These are phyloP conservation scores for Cephalophus harveyi DNA, from an alignment of 2,113 vertebrate species.

Conservation along the genomic window DNA sequence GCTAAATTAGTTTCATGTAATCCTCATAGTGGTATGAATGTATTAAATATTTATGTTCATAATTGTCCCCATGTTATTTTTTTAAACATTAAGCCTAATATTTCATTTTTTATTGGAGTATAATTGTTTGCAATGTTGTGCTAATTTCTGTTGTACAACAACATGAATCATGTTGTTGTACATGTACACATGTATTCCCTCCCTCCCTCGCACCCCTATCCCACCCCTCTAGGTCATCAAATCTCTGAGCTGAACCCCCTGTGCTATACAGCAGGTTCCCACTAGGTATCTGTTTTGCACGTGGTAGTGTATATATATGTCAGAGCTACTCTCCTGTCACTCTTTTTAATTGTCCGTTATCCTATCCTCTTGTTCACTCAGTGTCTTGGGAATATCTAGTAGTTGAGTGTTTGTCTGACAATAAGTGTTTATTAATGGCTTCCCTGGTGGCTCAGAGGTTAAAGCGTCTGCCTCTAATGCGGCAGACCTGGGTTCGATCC, in stretches of 20 bases:
- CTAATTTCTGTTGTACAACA: not conserved
- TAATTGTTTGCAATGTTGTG: not conserved
- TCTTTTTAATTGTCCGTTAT: not conserved
- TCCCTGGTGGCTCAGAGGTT: too few species aligned
- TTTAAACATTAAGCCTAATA: not conserved
- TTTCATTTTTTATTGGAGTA: not conserved
- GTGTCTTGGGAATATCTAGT: not conserved
- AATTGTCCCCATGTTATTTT: not conserved
- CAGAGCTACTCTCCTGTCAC: not conserved
- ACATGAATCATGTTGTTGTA: too few species aligned
- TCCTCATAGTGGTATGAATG: not conserved
- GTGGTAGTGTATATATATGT: not conserved
- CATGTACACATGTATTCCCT: not conserved
- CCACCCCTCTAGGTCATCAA: not conserved
- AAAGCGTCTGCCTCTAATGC: too few species aligned
- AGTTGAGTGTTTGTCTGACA: not conserved
- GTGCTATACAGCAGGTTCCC: not conserved
- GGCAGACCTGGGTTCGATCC: too few species aligned
- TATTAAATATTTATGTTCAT: not conserved
- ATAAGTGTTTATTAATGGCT: not conserved
- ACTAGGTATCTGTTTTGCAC: not conserved
- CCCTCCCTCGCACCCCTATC: not conserved
- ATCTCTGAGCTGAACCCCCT: not conserved
- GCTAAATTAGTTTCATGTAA: not conserved
- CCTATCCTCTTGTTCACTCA: not conserved